These are phyloP conservation scores for Eupeodes corollae DNA, from an alignment of 1,140 invertebrate genomes.

Conservation along the genomic window DNA sequence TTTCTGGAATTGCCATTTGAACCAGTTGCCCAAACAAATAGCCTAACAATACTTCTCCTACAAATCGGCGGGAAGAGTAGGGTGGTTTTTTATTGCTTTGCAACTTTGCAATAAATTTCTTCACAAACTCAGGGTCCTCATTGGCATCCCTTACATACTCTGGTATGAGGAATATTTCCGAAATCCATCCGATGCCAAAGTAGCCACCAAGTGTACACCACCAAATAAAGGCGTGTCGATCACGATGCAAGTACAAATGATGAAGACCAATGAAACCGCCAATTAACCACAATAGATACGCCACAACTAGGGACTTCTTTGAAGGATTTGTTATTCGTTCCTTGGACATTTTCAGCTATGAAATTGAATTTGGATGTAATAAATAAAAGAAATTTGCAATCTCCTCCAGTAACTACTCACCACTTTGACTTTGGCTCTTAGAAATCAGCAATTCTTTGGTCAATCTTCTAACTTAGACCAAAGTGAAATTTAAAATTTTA, in stretches of 20 bases:
- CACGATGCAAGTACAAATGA: slow-evolving; percentile 79
- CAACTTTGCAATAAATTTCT: slow-evolving; percentile 52
- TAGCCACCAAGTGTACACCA: slow-evolving; percentile 78
- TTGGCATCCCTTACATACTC: slow-evolving; percentile 82
- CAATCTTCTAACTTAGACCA: too few relatives aligned
- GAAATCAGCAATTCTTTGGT: too few relatives aligned
- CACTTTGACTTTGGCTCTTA: too few relatives aligned
- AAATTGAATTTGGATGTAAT: too few relatives aligned
- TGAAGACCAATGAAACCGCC: slow-evolving; percentile 81
- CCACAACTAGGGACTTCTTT: slow-evolving; percentile 55
- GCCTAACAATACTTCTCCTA: slow-evolving; percentile 63
- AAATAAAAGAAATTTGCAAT: too few relatives aligned
- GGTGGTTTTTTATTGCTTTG: slow-evolving; percentile 58
- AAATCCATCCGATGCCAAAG: slow-evolving; percentile 72
- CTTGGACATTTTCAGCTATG: not conserved
- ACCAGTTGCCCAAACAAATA: slow-evolving; percentile 70
- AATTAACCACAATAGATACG: slow-evolving; percentile 77
- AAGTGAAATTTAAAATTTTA: too few relatives aligned
- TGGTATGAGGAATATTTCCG: slow-evolving; percentile 75
- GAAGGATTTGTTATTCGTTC: slow-evolving; percentile 15
- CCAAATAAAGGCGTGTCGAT: slow-evolving; percentile 84
- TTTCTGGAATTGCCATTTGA: slow-evolving; percentile 63
- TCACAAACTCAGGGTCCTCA: slow-evolving; percentile 57
- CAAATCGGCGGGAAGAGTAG: slow-evolving; percentile 63
- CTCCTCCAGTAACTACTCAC: too few relatives aligned